Evolutionary conservation across 2,113 vertebrate genomes (phyloP), one percentile per base, ranked within the genome.

Genomic region (Neogobius melanostomus): DNA sequence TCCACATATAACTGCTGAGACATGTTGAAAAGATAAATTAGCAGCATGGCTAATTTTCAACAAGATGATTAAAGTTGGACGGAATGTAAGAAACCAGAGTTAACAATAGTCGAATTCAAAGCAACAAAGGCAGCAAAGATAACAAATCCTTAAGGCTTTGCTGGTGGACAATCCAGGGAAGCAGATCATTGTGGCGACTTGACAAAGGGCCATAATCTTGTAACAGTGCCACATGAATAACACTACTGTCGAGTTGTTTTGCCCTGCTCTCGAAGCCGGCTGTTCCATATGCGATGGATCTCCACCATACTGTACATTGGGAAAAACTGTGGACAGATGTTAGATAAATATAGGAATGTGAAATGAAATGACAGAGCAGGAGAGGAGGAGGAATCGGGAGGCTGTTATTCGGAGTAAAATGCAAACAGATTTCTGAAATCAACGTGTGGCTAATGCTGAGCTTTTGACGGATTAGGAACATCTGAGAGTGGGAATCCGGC

Each of bases 281-380:
- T 76, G 60, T 45, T 82, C 64, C 78, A 71, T 64, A 60, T 71
- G 77, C 51, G 65, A 82, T 60, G 65, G 59, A 84, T 79, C n/a
- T n/a, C 69, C 72, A 69, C 45, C 66, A 80, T 79, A 5, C 28
- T 36, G 28, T 36, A 76, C 53, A 47, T 72, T 64, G 57, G n/a
- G 11, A 15, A 64, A 72, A 75, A 69, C 80, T 74, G 63, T 64
- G 74, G 78, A 79, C 81, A 87, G 81, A 88, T 85, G 78, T 65
- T 21, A 89, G 80, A 89, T 84, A 89, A 87, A 91, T 89, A 91
- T 85, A 89, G 84, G 84, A 84, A 87, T 85, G 77, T 78, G 47
- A 84, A 74, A 78, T 82, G 67, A 71, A 89, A 88, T 89, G 82
- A 89, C 82, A 88, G 81, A 10, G 21, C 21, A 21, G 21, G 77